Conservation (phyloP, 2,888 invertebrate species). For the Chaetogeoica ovagalla region DNA sequence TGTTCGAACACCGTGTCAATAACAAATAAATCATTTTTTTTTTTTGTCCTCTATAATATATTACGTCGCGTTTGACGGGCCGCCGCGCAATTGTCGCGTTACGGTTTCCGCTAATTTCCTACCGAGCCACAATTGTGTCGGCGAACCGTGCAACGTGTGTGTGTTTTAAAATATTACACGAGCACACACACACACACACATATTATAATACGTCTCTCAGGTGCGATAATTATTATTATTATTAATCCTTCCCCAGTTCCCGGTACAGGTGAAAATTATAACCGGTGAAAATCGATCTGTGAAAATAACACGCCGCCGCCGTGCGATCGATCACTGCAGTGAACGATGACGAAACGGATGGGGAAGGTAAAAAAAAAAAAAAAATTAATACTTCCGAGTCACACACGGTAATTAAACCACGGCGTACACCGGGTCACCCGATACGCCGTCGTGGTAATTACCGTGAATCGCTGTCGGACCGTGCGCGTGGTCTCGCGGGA, state of each 20-base stretch:
- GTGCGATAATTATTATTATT: conserved; percentile 9
- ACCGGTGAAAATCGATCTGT: conserved; percentile 37
- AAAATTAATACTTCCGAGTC: background rate
- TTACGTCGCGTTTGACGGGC: background rate
- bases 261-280: too few relatives aligned
- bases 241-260: too few relatives aligned
- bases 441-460: background rate
- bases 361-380: too few relatives aligned
- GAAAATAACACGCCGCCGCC: too few relatives aligned
- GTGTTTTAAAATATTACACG: background rate
- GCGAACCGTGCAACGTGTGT: conserved; percentile 38
- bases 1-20: conserved; percentile 26
- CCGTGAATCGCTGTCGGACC: conserved; percentile 21
- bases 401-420: conserved; percentile 32
- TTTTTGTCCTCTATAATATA: too few relatives aligned
- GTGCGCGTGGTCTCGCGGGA: too few relatives aligned
- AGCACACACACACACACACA: too few relatives aligned
- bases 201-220: background rate
- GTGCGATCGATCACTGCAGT: too few relatives aligned
- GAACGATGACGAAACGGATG: too few relatives aligned
- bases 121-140: background rate
- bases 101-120: conserved; percentile 40
- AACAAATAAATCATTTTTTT: too few relatives aligned
- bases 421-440: conserved; percentile 13
- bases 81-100: background rate